Evolutionary conservation across 2,888 invertebrate genomes (phyloP), one percentile per base, ranked within the genome.

Genomic region (Furcula furcula): DNA sequence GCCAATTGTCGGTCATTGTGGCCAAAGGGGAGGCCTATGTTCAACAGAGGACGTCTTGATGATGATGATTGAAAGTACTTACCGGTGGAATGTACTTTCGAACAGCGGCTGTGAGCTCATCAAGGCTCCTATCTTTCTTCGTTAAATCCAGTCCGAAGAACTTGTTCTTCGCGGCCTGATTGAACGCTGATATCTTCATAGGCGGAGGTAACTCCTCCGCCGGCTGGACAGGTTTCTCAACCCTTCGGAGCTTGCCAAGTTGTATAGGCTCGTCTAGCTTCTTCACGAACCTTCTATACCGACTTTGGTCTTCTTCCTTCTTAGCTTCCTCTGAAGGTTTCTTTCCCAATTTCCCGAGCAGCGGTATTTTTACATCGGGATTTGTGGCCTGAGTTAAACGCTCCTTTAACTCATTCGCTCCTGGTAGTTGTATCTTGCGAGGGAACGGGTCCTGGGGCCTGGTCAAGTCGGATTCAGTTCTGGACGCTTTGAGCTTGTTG

Each of bases 41-140:
- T n/a, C n/a, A n/a, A n/a, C n/a, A n/a, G n/a, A n/a, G n/a, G n/a
- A n/a, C n/a, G n/a, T n/a, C n/a, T n/a, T n/a, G n/a, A n/a, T n/a
- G n/a, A n/a, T n/a, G n/a, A n/a, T n/a, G n/a, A n/a, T n/a, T n/a
- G n/a, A n/a, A n/a, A n/a, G n/a, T n/a, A 67, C 83, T 79, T 31
- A 87, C 87, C 49, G 82, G 79, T 44, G 86, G 83, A 65, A 87
- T 84, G 63, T 80, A 88, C 54, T 79, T 87, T 58, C 85, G 75
- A 4, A 88, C 86, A 25, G 85, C 82, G 13, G 87, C 87, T 0
- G 83, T 63, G 30, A 86, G 44, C 43, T 87, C 87, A 25, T 88
- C 87, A 4, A 86, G 66, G 30, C 57, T 85, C 46, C 75, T 83
- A 48, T 81, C 85, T 34, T 77, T 81, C 63, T 79, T 83, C 15